Base-by-base conservation (phyloP, 2,888 invertebrate genomes). In the Globia sparganii region DNA sequence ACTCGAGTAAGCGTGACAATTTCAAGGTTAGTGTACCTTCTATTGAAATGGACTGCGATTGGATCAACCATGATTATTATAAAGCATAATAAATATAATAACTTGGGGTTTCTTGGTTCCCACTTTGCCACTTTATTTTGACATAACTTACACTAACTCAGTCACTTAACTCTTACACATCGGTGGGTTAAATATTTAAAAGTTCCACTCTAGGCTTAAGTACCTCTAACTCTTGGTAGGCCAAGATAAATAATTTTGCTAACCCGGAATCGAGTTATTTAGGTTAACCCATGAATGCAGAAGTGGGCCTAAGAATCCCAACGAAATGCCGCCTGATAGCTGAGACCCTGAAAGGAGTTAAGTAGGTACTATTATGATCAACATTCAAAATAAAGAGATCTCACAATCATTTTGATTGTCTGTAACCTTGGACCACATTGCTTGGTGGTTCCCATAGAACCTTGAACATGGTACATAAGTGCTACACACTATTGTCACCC, bases 391-490 rank as follows among this genome's bases (percentile, higher is more conserved):
- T 58, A 15, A 34, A 31, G 9, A 66, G 56, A 77, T 77, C 53
- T 8, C 66, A 46, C 43, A 67, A 82, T 62, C 0, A 65, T 77
- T 77, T 82, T 69, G 31, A 61, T 43, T 49, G 28, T 62, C 49
- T 70, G 56, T 65, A 49, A 76, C 58, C 77, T 82, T 82, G 64
- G 28, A 40, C 53, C 15, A 75, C 25, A 37, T 65, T 69, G 43
- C 43, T 43, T 53, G 11, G 28, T 82, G 37, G 43, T 53, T 46
- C 25, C 13, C 21, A 61, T 66, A 56, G 5, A 56, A 61, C 65
- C 46, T 61, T 56, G n/a, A 34, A 21, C n/a, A 49, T 67, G 25
- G 25, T 49, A 2, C 18, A 43, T 64, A 62, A 49, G 31, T 67
- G 15, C 28, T 43, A 11, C n/a, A 43, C 25, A 59, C 43, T 2